Base-by-base conservation (phyloP, 1,140 invertebrate genomes). In the Cepaea nemoralis region DNA sequence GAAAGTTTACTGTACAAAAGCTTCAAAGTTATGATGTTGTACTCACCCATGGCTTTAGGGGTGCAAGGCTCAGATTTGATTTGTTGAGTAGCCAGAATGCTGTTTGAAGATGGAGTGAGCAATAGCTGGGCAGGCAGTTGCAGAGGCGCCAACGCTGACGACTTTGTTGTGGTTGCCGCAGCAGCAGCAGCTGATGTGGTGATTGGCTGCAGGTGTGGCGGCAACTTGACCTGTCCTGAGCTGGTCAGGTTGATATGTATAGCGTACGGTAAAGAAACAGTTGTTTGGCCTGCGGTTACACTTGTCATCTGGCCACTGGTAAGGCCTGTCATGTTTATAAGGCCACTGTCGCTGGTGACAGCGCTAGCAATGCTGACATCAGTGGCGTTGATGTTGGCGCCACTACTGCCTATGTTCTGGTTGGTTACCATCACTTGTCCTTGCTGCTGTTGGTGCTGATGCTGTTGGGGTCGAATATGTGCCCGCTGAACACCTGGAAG, bases 111-210 rank as follows among this genome's bases (percentile, higher is more conserved):
- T 35, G 75, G 6, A 33, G 45, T 83, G 40, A 85, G 85, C 33
- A 87, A 69, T 42, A 85, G 74, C n/a, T 86, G 84, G 0, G 84
- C 84, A 27, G 86, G 80, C 31, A 85, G 83, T 55, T 82, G 85
- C 45, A 87, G 82, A 45, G 69, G 83, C 33, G 85, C 80, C 24
- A 79, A 40, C 5, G 63, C n/a, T 1, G 77, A 69, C 1, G 77
- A 22, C 69, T 84, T 83, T 66, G 83, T 82, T 50, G 82, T 59
- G 70, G 91, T 45, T 78, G 83, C 82, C 83, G 85, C 83, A 78
- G 83, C 82, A 83, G 85, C 83, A 74, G 87, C 77, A 90, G 91
- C 40, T 84, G 82, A 50, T 89, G 87, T 67, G 87, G 88, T 42
- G 24, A 76, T 83, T 12, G 81, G 77, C 80, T 84, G 59, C 27